Evolutionary conservation across 1,140 invertebrate genomes (phyloP), one percentile per base, ranked within the genome.

Genomic region (Scaptomyza pallida): DNA sequence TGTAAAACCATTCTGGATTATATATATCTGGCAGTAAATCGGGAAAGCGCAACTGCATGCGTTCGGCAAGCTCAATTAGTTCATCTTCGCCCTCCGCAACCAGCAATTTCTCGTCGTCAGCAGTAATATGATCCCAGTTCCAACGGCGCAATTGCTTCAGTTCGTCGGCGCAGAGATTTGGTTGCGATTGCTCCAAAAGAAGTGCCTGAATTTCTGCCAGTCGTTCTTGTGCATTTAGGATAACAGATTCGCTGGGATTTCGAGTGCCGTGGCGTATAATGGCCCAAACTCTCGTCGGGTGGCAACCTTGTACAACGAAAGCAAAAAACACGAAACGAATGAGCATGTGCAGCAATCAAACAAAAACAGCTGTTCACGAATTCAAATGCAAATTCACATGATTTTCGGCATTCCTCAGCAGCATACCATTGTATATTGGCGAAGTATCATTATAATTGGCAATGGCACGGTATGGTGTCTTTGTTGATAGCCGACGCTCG

Each of bases 191-290:
- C 12, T 57, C n/a, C 23, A 95, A 48, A 64, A 95, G 93, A 33
- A 91, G 73, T 16, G 93, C 60, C 55, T 92, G 89, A 13, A 95
- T 73, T 23, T 90, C 33, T 5, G 92, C 90, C 3, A 95, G 74
- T 35, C 92, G 73, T 6, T 91, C 69, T 45, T 92, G 92, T 74
- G 95, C 93, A 19, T 76, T 75, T 8, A 89, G 68, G 45, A 94
- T 93, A 2, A 93, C 83, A 59, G 93, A 92, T 51, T 90, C 83
- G 43, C 93, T 93, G 6, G 95, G 94, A 90, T 93, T 94, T 57
- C 95, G 92, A 16, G 95, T 94, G 8, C 95, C 95, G 91, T 96
- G 95, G 21, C 95, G 92, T 16, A 95, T 80, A 3, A 95, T 72
- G 47, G 94, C 92, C 94, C 95, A 95, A 40, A 95, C 93, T 75